Evolutionary conservation across 2,888 invertebrate genomes (phyloP), one percentile per base, ranked within the genome.

Genomic region (Philonicus albiceps): DNA sequence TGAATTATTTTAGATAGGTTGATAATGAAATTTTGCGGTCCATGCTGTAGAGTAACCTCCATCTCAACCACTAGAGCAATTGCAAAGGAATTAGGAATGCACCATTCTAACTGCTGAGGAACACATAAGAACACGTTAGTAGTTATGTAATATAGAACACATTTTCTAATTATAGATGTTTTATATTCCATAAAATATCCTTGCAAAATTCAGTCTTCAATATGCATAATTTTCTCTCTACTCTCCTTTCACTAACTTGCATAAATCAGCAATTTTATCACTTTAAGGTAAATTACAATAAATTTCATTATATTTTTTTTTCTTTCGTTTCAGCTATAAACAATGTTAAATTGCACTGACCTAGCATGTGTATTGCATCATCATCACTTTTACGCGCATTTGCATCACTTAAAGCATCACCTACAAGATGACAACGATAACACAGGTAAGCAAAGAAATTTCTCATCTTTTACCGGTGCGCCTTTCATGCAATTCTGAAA

Each of bases 291-390:
- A 74, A 74, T 74, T 74, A 4, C 74, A 74, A 74, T 78, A 78
- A 78, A 49, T 49, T 27, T 78, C 30, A 34, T 19, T 37, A 37
- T 55, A 34, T 19, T 37, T 11, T 55, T 75, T 75, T 31, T 27
- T 49, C 16, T 22, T 34, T 34, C 53, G 40, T 86, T 85, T 31
- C 75, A 86, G 76, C 64, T 31, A 19, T 86, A 80, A 86, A 86
- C 75, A 88, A 90, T 90, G 90, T 89, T 90, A 89, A 90, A 90
- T 88, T 90, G 90, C 88, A 90, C 90, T 27, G 90, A 90, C 87
- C 88, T 90, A 88, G 90, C 90, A 86, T 90, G 90, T 88, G 90
- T 90, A 64, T 89, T 90, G 73, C 90, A 90, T 89, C 90, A 90
- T 89, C 90, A 90, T 88, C 90, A 90, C 85, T 90, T 90, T 86